A percentile compares a stretch with the other conserved stretches of the same genome.
These are phyloP conservation scores for Amazona vittata DNA, from an alignment of 2,113 vertebrate genomes.

Conservation along the genomic window DNA sequence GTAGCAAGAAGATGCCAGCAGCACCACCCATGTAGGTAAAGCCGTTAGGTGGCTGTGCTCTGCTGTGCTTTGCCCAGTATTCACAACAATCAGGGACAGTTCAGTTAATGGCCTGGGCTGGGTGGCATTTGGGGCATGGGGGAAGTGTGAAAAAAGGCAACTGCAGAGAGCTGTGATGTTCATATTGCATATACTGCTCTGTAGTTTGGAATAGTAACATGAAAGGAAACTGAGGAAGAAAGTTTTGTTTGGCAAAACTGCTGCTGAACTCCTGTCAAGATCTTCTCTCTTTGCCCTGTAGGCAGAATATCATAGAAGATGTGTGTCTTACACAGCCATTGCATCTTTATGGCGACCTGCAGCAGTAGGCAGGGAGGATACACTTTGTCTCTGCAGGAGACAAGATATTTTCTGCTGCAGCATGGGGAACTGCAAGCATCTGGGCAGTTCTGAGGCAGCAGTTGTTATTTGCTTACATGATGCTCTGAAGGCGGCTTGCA, in stretches of 20 bases:
- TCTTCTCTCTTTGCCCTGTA: neutral
- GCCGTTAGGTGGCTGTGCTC: neutral
- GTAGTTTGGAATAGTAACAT: neutral
- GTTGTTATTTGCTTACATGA: neutral
- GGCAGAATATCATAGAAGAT: neutral
- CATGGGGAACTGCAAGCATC: neutral
- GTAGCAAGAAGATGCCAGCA: neutral
- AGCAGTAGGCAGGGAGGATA: neutral
- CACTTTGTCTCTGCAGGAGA: neutral
- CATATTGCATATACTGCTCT: neutral
- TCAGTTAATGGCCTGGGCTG: neutral
- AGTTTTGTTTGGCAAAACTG: neutral
- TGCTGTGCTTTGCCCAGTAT: neutral
- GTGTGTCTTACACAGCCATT: fast-evolving
- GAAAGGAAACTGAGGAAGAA: neutral
- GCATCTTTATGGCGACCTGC: neutral
- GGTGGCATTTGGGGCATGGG: too few relatives aligned
- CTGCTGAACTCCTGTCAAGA: neutral
- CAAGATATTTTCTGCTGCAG: neutral
- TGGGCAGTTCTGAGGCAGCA: neutral
- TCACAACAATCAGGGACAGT: neutral
- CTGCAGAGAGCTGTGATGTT: neutral
- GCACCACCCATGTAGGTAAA: neutral
- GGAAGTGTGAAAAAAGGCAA: neutral
- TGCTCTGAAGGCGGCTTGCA: neutral